phyloP scores from a whole-genome alignment of 2,113 vertebrate species.

The Psammodynastes pulverulentus region DNA sequence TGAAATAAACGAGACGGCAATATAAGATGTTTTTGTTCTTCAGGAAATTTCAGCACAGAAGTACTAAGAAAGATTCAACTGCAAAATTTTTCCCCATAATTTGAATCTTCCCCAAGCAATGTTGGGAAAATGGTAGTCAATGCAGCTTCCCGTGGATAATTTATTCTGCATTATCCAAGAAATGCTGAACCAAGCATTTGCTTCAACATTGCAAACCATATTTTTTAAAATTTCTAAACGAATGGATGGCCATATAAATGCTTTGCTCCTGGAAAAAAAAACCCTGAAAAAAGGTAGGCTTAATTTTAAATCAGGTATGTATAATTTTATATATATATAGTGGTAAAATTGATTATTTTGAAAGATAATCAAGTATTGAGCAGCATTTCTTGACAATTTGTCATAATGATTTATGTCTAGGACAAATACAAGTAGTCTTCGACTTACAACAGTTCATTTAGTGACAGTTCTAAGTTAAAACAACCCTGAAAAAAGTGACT shows the following conservation, averaged over 20 bases:
- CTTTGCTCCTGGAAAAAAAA: background rate
- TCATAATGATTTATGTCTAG: background rate
- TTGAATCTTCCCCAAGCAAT: background rate
- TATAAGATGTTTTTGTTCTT: background rate
- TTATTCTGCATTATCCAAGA: background rate
- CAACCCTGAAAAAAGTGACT: too few relatives aligned
- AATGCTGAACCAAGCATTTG: background rate
- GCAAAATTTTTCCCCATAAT: background rate
- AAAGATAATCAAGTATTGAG: background rate
- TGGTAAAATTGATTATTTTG: background rate
- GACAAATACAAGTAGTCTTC: too few relatives aligned
- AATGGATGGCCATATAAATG: background rate
- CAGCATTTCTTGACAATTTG: background rate
- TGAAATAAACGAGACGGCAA: background rate
- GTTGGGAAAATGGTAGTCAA: background rate
- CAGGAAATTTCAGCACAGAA: background rate
- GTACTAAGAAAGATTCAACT: background rate
- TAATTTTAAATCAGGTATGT: background rate
- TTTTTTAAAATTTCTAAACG: background rate
- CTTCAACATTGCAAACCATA: background rate
- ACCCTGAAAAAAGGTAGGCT: background rate
- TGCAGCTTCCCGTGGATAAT: background rate
- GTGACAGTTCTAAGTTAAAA: too few relatives aligned
- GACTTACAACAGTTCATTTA: too few relatives aligned
- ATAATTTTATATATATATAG: background rate